Evolutionary conservation across 2,888 invertebrate species (phyloP).

Genomic region (Lydus trimaculatus): DNA sequence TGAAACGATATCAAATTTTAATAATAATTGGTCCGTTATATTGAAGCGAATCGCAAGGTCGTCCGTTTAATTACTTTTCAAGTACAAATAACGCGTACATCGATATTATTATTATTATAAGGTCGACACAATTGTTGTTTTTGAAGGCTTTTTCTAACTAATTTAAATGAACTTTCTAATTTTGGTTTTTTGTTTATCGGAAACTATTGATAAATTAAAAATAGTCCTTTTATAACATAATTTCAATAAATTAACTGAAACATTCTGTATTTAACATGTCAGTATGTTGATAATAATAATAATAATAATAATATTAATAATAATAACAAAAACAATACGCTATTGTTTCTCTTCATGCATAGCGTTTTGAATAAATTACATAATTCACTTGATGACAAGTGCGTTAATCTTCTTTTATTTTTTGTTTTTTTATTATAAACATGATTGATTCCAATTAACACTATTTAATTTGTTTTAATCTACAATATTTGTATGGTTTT

Average conservation of each 20-base stretch:
- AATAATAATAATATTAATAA: background rate
- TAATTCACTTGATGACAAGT: conserved; percentile 1
- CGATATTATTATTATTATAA: background rate
- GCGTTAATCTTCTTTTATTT: background rate
- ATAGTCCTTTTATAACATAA: too few relatives aligned
- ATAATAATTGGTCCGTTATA: too few relatives aligned
- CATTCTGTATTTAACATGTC: background rate
- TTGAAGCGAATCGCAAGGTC: too few relatives aligned
- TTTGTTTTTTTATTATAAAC: background rate
- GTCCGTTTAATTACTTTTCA: background rate
- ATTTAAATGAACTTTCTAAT: background rate
- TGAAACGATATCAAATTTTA: too few relatives aligned
- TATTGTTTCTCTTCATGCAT: conserved; percentile 9
- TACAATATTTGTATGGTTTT: too few relatives aligned
- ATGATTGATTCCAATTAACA: background rate
- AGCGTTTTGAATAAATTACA: conserved; percentile 7
- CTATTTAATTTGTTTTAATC: too few relatives aligned
- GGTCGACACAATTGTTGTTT: background rate
- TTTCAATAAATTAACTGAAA: background rate
- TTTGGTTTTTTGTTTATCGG: background rate
- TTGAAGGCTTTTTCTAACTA: too few relatives aligned
- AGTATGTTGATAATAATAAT: background rate
- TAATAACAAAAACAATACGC: background rate
- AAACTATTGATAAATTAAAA: background rate
- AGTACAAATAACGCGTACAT: background rate